A percentile compares a stretch with the other conserved stretches of the same genome.
Conservation (phyloP, 2,888 invertebrate species). For the Lucinisca nassula region DNA sequence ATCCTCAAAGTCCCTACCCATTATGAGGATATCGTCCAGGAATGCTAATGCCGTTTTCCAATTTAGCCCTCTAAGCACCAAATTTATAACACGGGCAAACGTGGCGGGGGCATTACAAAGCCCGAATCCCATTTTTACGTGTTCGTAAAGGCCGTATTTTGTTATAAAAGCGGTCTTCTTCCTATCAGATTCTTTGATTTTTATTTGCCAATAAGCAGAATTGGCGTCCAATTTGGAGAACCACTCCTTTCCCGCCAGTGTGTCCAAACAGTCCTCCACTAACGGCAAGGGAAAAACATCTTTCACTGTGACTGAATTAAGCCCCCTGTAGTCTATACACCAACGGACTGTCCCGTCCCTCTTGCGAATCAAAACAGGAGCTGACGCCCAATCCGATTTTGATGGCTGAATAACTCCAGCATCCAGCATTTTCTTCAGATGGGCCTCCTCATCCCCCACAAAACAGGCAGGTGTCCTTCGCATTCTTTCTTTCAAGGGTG, state of each 20-base stretch:
- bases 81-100: slow-evolving; percentile 14
- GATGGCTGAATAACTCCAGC: slow-evolving; percentile 58
- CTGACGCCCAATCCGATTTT: background rate
- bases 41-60: slow-evolving; percentile 13
- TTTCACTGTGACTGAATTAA: background rate
- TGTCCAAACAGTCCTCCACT: background rate
- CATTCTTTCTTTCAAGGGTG: slow-evolving; percentile 51
- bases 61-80: slow-evolving; percentile 10
- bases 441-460: slow-evolving; percentile 49
- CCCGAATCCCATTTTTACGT: slow-evolving; percentile 56
- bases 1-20: background rate
- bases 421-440: slow-evolving; percentile 47
- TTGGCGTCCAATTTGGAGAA: background rate
- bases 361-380: background rate
- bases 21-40: slow-evolving; percentile 5
- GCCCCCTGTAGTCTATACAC: background rate
- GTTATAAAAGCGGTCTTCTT: slow-evolving; percentile 70
- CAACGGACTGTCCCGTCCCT: background rate
- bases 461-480: slow-evolving; percentile 56
- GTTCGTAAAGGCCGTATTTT: slow-evolving; percentile 64
- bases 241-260: background rate
- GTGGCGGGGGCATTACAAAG: slow-evolving; percentile 64
- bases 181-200: slow-evolving; percentile 30
- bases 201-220: slow-evolving; percentile 6
- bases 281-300: background rate